Conservation (phyloP, 2,888 invertebrate species). For the Osedax fenrisi region DNA sequence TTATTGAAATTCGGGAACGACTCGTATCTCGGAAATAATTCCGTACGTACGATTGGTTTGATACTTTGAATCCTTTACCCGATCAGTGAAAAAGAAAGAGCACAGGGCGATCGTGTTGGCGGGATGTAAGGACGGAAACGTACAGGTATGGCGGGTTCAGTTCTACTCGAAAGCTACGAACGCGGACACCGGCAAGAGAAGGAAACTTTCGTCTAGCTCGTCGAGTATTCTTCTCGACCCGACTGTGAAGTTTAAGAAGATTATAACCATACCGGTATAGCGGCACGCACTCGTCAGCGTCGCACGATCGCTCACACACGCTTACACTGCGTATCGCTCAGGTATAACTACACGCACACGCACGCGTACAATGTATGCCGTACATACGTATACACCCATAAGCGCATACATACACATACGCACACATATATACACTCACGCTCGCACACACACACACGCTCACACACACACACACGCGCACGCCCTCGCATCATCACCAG, state of each 20-base stretch:
- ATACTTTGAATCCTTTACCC: background rate
- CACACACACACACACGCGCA: too few relatives aligned
- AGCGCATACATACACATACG: too few relatives aligned
- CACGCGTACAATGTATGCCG: too few relatives aligned
- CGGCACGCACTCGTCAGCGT: too few relatives aligned
- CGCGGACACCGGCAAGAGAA: background rate
- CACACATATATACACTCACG: too few relatives aligned
- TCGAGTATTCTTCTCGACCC: background rate
- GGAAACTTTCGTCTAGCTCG: background rate
- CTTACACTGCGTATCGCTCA: too few relatives aligned
- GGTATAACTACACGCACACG: too few relatives aligned
- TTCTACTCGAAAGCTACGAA: background rate
- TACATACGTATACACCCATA: too few relatives aligned
- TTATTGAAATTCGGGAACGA: too few relatives aligned
- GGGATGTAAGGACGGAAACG: slow-evolving; percentile 3
- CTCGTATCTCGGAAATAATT: background rate
- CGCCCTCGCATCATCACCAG: too few relatives aligned
- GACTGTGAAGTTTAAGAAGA: background rate
- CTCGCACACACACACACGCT: too few relatives aligned
- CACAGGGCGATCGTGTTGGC: background rate
- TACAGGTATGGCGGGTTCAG: background rate
- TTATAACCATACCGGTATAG: background rate
- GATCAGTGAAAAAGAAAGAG: background rate
- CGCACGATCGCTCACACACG: too few relatives aligned
- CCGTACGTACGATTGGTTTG: background rate